A percentile compares a stretch with the other conserved stretches of the same genome.
These are phyloP conservation scores for Elysia chlorotica DNA, from an alignment of 1,140 invertebrate genomes.

Conservation along the genomic window DNA sequence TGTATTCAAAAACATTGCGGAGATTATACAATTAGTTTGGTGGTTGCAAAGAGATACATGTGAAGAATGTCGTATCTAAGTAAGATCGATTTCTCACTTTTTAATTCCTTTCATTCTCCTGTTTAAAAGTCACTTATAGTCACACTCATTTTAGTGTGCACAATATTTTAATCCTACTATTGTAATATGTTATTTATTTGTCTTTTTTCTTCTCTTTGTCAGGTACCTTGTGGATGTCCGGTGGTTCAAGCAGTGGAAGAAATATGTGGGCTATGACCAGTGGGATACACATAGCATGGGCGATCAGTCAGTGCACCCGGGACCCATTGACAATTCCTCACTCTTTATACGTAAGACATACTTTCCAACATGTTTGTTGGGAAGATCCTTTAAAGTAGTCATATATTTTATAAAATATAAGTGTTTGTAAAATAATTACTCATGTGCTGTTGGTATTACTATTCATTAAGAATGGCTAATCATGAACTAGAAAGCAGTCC, in stretches of 20 bases:
- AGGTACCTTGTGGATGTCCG: constrained; percentile 65
- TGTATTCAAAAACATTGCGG: neutral
- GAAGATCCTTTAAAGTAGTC: no score
- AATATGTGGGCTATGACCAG: constrained; percentile 63
- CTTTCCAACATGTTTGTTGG: no score
- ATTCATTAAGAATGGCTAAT: no score
- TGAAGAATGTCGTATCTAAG: no score
- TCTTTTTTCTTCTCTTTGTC: constrained; percentile 24
- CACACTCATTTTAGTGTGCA: neutral
- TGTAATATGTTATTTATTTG: neutral
- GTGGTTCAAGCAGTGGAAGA: constrained; percentile 66
- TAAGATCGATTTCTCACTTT: neutral
- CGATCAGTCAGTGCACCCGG: constrained; percentile 60
- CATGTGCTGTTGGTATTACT: no score
- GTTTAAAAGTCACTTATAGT: neutral
- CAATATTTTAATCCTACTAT: neutral
- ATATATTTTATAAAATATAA: no score
- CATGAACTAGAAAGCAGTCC: no score
- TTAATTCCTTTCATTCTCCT: neutral
- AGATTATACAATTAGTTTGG: neutral
- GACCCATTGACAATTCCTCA: constrained; percentile 64
- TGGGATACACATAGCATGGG: constrained; percentile 59
- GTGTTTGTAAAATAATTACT: no score
- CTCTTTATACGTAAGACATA: constrained; percentile 58
- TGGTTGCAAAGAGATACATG: no score